Conservation (phyloP, 2,797 vertebrate genomes). For the Catostomus latipinnis region DNA sequence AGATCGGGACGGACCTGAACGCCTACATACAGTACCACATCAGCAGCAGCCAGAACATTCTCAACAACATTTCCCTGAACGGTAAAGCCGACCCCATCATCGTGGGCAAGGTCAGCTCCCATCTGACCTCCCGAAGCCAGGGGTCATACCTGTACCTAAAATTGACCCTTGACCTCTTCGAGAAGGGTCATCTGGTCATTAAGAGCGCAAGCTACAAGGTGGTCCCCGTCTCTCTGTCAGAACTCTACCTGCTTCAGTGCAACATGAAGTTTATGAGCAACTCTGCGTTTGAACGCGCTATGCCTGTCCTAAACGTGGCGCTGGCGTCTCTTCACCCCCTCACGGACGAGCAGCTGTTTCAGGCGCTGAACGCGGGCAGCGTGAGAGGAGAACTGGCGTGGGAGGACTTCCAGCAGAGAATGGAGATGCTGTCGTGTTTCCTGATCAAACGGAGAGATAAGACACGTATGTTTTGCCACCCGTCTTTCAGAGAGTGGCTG, state of each 20-base stretch:
- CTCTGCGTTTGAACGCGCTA: conserved; percentile 90
- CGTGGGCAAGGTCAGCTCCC: conserved; percentile 91
- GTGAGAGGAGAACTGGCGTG: conserved; percentile 85
- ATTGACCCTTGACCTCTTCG: conserved; percentile 95
- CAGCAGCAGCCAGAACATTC: conserved; percentile 88
- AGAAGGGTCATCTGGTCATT: conserved; percentile 94
- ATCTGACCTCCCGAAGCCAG: conserved; percentile 92
- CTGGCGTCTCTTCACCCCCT: conserved; percentile 95
- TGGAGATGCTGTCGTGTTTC: conserved; percentile 92
- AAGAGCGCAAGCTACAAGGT: conserved; percentile 99
- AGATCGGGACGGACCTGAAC: conserved; percentile 89
- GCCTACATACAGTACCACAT: conserved; percentile 93
- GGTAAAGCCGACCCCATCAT: conserved; percentile 89
- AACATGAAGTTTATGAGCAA: conserved; percentile 98
- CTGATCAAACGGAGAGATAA: conserved; percentile 93
- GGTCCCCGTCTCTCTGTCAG: conserved; percentile 93
- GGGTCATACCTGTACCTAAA: conserved; percentile 98
- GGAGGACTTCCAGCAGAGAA: conserved; percentile 95
- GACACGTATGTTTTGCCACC: conserved; percentile 98
- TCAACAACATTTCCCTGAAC: conserved; percentile 95
- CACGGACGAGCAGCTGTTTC: conserved; percentile 97
- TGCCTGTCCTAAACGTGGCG: conserved; percentile 91
- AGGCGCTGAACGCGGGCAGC: conserved; percentile 88
- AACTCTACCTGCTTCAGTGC: conserved; percentile 96
- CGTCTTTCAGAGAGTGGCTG: conserved; percentile 98